phyloP scores from a whole-genome alignment of 2,113 vertebrate species.

The Gadus chalcogrammus region DNA sequence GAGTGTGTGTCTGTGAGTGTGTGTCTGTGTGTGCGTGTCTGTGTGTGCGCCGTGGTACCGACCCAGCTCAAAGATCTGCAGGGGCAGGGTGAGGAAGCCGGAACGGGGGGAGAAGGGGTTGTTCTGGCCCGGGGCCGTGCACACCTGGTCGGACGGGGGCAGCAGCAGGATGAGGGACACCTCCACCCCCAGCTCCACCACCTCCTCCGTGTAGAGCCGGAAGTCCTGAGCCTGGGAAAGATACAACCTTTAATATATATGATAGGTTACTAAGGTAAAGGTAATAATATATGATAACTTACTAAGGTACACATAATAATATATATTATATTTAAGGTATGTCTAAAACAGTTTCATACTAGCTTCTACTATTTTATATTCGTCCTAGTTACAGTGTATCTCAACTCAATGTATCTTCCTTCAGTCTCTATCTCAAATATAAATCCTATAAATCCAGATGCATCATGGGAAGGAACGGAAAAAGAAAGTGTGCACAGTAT shows the following conservation, averaged over 20 bases:
- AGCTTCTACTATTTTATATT: too few relatives aligned
- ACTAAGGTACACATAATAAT: too few relatives aligned
- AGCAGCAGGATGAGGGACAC: constrained; percentile 87
- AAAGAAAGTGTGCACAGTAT: too few relatives aligned
- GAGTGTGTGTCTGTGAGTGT: too few relatives aligned
- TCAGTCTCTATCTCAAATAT: too few relatives aligned
- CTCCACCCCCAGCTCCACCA: constrained; percentile 83
- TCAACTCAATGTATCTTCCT: too few relatives aligned
- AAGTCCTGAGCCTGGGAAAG: constrained; percentile 80
- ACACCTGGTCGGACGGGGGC: constrained; percentile 85
- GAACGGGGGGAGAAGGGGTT: constrained; percentile 81
- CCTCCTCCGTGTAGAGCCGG: constrained; percentile 87
- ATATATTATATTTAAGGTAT: neutral
- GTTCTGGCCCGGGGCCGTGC: constrained; percentile 86
- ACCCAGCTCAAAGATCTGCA: constrained; percentile 92
- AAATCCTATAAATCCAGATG: too few relatives aligned
- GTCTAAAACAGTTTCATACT: neutral
- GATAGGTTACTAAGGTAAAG: too few relatives aligned
- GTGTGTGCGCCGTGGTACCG: neutral
- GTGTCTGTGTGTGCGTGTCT: too few relatives aligned
- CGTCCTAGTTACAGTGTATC: too few relatives aligned
- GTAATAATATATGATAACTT: neutral
- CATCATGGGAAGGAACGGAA: too few relatives aligned
- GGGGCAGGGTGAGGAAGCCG: constrained; percentile 81
- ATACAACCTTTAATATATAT: neutral